These are phyloP conservation scores for Nothoprocta pentlandii DNA, from an alignment of 2,113 vertebrate species.

Conservation along the genomic window DNA sequence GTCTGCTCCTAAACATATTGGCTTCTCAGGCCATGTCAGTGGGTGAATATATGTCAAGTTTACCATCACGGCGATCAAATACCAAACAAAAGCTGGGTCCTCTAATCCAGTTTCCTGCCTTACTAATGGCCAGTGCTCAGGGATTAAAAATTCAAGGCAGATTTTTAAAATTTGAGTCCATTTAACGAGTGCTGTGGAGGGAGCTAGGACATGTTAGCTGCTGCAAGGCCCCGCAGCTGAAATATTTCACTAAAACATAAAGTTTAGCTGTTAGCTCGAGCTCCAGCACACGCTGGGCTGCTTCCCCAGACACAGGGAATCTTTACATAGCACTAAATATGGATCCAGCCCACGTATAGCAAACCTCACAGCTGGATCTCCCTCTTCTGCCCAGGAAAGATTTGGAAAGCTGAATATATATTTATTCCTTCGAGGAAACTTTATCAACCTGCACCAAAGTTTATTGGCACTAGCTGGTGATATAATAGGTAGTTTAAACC, in stretches of 20 bases:
- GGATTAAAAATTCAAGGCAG: conserved; percentile 1
- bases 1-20: background rate
- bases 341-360: background rate
- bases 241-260: background rate
- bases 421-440: conserved; percentile 81
- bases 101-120: background rate
- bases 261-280: background rate
- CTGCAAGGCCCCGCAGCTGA: background rate
- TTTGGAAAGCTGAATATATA: conserved; percentile 82
- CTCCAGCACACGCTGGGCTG: background rate
- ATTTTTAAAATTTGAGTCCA: background rate
- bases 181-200: background rate
- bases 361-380: conserved; percentile 28
- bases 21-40: background rate
- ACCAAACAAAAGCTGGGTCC: conserved; percentile 12
- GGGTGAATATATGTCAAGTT: conserved; percentile 4
- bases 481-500: conserved; percentile 86
- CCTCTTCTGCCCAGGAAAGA: conserved; percentile 69
- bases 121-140: background rate
- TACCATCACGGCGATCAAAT: background rate
- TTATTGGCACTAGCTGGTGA: conserved; percentile 81
- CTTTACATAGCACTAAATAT: background rate
- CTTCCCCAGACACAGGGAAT: background rate
- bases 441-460: conserved; percentile 81
- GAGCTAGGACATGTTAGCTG: background rate